phyloP scores from a whole-genome alignment of 2,888 invertebrate species.

The Dendrolimus pini region DNA sequence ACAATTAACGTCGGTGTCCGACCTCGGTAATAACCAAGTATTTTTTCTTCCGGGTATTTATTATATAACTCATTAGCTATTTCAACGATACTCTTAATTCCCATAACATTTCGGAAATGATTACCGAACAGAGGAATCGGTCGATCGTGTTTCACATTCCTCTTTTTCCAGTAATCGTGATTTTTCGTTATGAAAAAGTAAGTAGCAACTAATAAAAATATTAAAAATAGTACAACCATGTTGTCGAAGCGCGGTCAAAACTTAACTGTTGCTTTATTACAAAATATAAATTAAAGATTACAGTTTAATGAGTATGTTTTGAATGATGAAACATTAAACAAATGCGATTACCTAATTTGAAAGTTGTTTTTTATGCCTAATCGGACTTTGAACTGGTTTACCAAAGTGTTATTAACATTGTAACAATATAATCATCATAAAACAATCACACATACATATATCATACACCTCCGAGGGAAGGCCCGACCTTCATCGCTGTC shows the following conservation, averaged over 20 bases:
- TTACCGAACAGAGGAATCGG: conserved; percentile 47
- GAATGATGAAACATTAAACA: no score
- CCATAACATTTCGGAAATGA: conserved; percentile 31
- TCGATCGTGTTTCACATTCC: conserved; percentile 39
- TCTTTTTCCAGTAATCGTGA: conserved; percentile 41
- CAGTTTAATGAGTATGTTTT: no score
- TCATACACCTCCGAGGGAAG: no score
- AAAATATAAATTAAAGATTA: no score
- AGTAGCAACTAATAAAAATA: conserved; percentile 17
- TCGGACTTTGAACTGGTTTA: no score
- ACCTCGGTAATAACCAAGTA: conserved; percentile 46
- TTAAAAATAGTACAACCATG: conserved; percentile 21
- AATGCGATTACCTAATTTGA: no score
- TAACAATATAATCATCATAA: no score
- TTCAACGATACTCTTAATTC: conserved; percentile 29
- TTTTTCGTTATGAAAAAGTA: conserved; percentile 40
- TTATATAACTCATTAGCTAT: conserved; percentile 34
- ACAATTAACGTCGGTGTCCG: conserved; percentile 41
- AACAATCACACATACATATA: no score
- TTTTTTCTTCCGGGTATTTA: conserved; percentile 45
- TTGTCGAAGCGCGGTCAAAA: conserved; percentile 3
- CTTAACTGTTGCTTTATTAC: no score
- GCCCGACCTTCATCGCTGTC: no score
- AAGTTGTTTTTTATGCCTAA: no score
- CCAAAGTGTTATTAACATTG: no score